phyloP scores from a whole-genome alignment of 2,113 vertebrate species.

The Platycercus adscitus region DNA sequence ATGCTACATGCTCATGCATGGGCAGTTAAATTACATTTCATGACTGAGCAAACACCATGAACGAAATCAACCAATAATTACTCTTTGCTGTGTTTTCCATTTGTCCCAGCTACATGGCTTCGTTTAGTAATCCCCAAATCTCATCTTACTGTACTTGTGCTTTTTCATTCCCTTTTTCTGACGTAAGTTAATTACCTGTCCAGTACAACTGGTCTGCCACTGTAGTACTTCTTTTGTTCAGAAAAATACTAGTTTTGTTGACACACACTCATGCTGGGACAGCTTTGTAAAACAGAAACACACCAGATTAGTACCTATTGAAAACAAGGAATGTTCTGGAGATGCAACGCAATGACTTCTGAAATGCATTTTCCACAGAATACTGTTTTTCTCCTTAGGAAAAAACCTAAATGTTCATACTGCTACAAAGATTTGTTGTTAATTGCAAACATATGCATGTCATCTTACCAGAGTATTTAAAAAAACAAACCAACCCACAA shows the following conservation, averaged over 20 bases:
- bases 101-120: not conserved
- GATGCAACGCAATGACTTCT: accelerated
- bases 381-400: not conserved
- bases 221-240: not conserved
- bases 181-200: not conserved
- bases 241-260: not conserved
- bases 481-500: not conserved
- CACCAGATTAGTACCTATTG: not conserved
- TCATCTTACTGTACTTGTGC: not conserved
- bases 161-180: not conserved
- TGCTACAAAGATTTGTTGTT: not conserved
- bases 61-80: not conserved
- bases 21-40: not conserved
- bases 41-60: not conserved
- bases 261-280: not conserved
- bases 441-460: not conserved
- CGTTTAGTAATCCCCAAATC: not conserved
- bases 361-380: not conserved
- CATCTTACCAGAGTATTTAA: not conserved
- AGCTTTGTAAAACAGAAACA: not conserved
- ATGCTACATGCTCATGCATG: not conserved
- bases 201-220: not conserved
- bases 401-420: not conserved
- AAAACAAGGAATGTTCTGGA: not conserved
- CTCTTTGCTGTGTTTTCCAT: not conserved